Evolutionary conservation across 2,888 invertebrate species (phyloP), one percentile per base, ranked within the genome.

Genomic region (Elegia similella): DNA sequence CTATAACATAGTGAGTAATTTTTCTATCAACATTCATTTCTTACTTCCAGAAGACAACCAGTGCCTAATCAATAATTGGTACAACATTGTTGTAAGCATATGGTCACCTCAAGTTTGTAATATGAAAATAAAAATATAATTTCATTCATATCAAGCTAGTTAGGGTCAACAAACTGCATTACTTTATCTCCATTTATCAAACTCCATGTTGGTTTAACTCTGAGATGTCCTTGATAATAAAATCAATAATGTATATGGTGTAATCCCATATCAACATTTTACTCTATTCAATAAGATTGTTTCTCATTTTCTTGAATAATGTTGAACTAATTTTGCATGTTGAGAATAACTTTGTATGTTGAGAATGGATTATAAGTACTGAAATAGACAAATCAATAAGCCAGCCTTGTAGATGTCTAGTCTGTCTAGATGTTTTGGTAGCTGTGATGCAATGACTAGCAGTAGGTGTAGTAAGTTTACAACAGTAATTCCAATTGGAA

Each of bases 161-260:
- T 13, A 32, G 38, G 50, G 50, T 50, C 34, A 50, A 50, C 17
- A 34, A 30, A 50, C 50, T 50, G 3, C 10, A 38, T 38, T n/a
- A n/a, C 2, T 34, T 38, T 12, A 16, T 34, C 34, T 16, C 13
- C 1, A 13, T 7, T 7, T 17, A 34, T 38, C 12, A 50, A 6
- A 2, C 15, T 13, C 16, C 10, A 50, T 10, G 6, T 12, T 50
- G 34, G 34, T 50, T 12, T 12, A 17, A 17, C 16, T 50, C 34
- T 50, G 34, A 17, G 34, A 50, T 50, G 34, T 32, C 48, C 38
- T 53, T 58, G 30, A 54, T 6, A 50, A 43, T 55, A 50, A 47
- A 55, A 48, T 52, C 50, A 57, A 34, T 50, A 34, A 13, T 30
- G 30, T 47, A 2, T 29, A 10, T 29, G 7, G n/a, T 48, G 38